These are phyloP conservation scores for Polyergus mexicanus DNA, from an alignment of 1,140 invertebrate genomes.

Conservation along the genomic window DNA sequence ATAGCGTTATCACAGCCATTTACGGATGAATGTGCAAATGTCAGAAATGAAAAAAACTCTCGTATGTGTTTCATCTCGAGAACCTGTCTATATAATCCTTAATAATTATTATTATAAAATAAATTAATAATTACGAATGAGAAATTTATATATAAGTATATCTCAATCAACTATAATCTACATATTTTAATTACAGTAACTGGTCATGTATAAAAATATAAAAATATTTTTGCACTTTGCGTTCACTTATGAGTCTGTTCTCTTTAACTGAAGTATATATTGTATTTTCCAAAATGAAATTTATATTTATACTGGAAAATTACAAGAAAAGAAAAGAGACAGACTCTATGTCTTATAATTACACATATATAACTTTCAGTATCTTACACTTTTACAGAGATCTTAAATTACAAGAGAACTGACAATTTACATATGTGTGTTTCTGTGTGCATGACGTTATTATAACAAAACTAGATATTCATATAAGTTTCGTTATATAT, in stretches of 20 bases:
- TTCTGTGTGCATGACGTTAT: not conserved
- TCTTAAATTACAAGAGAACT: not conserved
- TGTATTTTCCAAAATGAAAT: not conserved
- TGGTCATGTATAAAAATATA: constrained; percentile 27
- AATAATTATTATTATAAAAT: not conserved
- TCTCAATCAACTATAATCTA: not conserved
- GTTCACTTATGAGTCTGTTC: not conserved
- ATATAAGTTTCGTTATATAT: not conserved
- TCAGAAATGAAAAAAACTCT: not conserved
- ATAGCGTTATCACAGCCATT: constrained; percentile 1
- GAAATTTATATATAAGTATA: not conserved
- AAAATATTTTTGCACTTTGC: constrained; percentile 47
- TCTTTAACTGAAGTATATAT: not conserved
- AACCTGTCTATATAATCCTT: not conserved
- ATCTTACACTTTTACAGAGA: not conserved
- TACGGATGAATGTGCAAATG: not conserved
- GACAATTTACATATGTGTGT: not conserved
- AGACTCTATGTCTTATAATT: not conserved
- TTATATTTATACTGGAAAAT: not conserved
- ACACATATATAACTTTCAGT: not conserved
- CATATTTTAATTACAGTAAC: not conserved
- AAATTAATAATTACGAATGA: not conserved
- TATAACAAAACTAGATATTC: not conserved
- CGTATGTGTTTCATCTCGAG: too few species aligned
- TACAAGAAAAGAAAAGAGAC: not conserved